These are phyloP conservation scores for Endotricha flammealis DNA, from an alignment of 2,888 invertebrate genomes.

Conservation along the genomic window DNA sequence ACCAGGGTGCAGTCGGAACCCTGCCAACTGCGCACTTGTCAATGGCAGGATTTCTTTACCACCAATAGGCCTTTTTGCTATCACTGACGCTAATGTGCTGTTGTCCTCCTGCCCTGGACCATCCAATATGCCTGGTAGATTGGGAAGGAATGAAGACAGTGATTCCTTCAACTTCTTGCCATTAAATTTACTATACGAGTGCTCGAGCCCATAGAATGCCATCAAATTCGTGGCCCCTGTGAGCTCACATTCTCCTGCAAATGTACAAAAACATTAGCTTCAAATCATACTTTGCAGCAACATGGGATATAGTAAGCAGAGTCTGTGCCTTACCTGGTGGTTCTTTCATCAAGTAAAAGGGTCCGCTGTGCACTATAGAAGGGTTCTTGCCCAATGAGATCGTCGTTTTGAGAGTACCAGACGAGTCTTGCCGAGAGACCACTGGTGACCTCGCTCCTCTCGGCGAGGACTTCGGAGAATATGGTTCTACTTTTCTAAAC, in stretches of 20 bases:
- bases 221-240: conserved; percentile 98
- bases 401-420: conserved; percentile 97
- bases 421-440: conserved; percentile 96
- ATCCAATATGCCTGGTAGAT: conserved; percentile 96
- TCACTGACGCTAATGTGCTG: conserved; percentile 94
- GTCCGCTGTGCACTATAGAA: conserved; percentile 97
- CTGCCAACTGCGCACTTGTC: conserved; percentile 92
- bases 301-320: not conserved
- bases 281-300: not conserved
- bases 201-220: conserved; percentile 97
- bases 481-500: conserved; percentile 94
- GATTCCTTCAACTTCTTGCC: conserved; percentile 97
- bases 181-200: conserved; percentile 98
- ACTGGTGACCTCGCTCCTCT: conserved; percentile 96
- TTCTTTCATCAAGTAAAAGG: conserved; percentile 98
- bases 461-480: conserved; percentile 96
- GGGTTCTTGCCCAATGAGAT: conserved; percentile 98
- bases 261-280: conserved; percentile 4
- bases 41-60: conserved; percentile 91
- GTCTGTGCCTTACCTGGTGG: conserved; percentile 83
- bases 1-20: conserved; percentile 96
- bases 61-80: conserved; percentile 96
- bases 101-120: conserved; percentile 91
- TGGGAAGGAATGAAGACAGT: conserved; percentile 95
- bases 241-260: conserved; percentile 90